Conservation (phyloP, 2,797 vertebrate genomes). For the Manis crassicaudata region DNA sequence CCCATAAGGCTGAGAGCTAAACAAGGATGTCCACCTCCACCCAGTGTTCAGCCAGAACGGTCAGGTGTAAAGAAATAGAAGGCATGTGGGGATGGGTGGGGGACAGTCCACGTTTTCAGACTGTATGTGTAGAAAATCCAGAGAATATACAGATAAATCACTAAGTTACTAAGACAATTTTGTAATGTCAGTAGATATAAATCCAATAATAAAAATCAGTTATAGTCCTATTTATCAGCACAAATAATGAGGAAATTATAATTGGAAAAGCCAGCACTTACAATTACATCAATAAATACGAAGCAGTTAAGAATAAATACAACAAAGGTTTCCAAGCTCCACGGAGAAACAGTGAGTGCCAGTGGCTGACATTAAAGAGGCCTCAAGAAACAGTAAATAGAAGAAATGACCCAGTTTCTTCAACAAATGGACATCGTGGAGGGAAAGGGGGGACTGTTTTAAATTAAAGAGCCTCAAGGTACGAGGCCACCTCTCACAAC, state of each 20-base stretch:
- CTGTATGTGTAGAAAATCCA: neutral
- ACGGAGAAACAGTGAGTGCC: neutral
- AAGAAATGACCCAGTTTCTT: neutral
- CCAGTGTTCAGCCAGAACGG: fast-evolving
- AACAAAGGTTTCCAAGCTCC: fast-evolving
- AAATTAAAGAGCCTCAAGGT: neutral
- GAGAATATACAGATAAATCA: no score
- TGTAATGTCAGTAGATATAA: neutral
- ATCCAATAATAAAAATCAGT: neutral
- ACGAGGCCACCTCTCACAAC: fast-evolving
- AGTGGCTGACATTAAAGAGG: fast-evolving
- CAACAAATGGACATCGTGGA: neutral
- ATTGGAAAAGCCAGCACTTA: neutral
- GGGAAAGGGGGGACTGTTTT: neutral
- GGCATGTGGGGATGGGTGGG: fast-evolving
- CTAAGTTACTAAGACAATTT: neutral
- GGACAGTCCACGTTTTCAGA: neutral
- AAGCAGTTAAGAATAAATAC: neutral
- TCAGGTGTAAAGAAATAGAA: neutral
- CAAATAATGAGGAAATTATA: neutral
- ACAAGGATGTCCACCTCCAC: no score
- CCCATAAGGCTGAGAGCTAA: neutral
- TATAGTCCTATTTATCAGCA: neutral
- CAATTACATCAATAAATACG: fast-evolving
- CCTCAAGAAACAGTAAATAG: neutral